Percentiles rank a stretch among this genome's conserved stretches.
phyloP scores from a whole-genome alignment of 2,113 vertebrate genomes.

The Peromyscus maniculatus region DNA sequence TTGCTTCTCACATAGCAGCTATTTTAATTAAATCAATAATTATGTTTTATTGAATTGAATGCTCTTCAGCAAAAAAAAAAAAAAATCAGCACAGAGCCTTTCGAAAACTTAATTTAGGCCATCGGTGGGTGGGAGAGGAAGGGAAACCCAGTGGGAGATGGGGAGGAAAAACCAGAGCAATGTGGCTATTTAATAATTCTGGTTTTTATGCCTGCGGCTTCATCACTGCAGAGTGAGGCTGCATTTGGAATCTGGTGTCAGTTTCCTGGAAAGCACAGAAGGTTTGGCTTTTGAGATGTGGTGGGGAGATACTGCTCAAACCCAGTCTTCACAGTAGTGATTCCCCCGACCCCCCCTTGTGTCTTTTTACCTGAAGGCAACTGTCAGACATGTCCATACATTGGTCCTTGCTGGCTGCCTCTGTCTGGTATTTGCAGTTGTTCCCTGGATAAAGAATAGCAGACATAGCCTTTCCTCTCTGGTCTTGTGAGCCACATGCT shows the following conservation, averaged over 20 bases:
- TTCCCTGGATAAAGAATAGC: neutral
- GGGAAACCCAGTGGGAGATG: neutral
- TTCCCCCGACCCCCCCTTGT: fast-evolving
- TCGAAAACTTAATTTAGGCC: constrained; percentile 81
- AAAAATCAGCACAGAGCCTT: constrained; percentile 70
- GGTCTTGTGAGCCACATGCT: neutral
- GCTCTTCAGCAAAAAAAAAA: constrained; percentile 68
- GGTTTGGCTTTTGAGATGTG: neutral
- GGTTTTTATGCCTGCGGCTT: neutral
- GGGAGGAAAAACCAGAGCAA: too few relatives aligned
- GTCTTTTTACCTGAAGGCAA: neutral
- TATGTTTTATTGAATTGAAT: constrained; percentile 87
- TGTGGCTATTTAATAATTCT: neutral
- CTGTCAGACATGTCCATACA: neutral
- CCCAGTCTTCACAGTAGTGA: neutral
- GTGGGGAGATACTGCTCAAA: neutral
- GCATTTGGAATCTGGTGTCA: neutral
- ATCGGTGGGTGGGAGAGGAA: constrained; percentile 1
- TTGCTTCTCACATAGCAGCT: constrained; percentile 81
- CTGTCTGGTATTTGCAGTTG: neutral
- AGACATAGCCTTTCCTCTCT: neutral
- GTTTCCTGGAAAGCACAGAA: neutral
- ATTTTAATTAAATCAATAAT: constrained; percentile 89
- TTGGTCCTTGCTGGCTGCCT: neutral
- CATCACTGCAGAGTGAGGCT: neutral